phyloP scores from a whole-genome alignment of 2,888 invertebrate genomes.

The Noctuana brunneofusca region DNA sequence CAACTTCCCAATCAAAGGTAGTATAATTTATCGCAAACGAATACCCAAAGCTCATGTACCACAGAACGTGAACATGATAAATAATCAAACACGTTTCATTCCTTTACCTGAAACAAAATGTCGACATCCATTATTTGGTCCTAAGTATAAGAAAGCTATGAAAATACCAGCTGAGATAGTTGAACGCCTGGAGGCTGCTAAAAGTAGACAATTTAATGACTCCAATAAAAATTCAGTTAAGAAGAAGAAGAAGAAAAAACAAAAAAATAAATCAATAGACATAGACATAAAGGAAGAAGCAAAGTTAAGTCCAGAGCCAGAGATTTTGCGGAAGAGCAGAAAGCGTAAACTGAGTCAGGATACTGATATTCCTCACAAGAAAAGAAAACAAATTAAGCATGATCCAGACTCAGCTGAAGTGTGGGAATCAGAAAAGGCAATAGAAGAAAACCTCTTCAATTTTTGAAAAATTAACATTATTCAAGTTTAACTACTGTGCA shows the following conservation, averaged over 20 bases:
- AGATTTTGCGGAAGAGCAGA: constrained; percentile 44
- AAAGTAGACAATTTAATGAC: constrained; percentile 33
- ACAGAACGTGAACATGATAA: constrained; percentile 50
- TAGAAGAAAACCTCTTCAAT: constrained; percentile 70
- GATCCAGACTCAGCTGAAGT: constrained; percentile 54
- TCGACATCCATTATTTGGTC: constrained; percentile 70
- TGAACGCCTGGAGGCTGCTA: constrained; percentile 46
- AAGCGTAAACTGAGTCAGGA: constrained; percentile 49
- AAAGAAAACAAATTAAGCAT: constrained; percentile 51
- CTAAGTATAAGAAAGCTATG: constrained; percentile 60
- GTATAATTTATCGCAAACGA: constrained; percentile 56
- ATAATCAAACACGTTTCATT: constrained; percentile 58
- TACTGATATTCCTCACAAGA: constrained; percentile 42
- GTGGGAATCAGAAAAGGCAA: constrained; percentile 71
- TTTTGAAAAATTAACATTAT: constrained; percentile 48
- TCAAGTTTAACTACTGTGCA: constrained; percentile 1
- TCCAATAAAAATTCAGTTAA: constrained; percentile 42
- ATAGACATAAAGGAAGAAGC: constrained; percentile 31
- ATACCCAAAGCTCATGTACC: constrained; percentile 61
- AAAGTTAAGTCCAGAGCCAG: constrained; percentile 20
- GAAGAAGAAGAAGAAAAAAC: constrained; percentile 56
- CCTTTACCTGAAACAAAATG: constrained; percentile 68
- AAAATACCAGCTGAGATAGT: constrained; percentile 53
- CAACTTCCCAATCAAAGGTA: constrained; percentile 49
- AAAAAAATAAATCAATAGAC: constrained; percentile 37